Percentiles rank a stretch among this genome's conserved stretches.
Conservation (phyloP, 2,797 vertebrate genomes). For the Bryconaethiops microstoma region DNA sequence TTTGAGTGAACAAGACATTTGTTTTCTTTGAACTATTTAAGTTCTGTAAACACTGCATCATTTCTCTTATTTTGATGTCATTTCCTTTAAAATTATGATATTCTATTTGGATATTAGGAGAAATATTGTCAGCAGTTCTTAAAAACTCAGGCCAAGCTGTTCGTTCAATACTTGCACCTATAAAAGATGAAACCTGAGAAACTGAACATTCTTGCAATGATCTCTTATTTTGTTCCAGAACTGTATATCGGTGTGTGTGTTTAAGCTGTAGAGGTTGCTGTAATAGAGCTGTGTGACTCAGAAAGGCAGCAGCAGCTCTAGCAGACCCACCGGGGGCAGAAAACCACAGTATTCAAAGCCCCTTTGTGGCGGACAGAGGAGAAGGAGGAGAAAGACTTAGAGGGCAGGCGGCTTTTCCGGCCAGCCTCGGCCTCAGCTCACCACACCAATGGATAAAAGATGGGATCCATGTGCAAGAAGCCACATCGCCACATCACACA, state of each 20-base stretch:
- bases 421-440: conserved; percentile 51
- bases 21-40: too few relatives aligned
- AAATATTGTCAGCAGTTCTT: too few relatives aligned
- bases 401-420: conserved; percentile 52
- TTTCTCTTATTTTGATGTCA: too few relatives aligned
- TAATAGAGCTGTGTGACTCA: conserved; percentile 1
- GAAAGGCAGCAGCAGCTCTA: background rate
- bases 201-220: too few relatives aligned
- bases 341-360: conserved; percentile 48
- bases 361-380: conserved; percentile 51
- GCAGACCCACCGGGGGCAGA: background rate
- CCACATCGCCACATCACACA: conserved; percentile 65
- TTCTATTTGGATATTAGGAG: too few relatives aligned
- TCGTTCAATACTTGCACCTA: too few relatives aligned
- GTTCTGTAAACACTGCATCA: too few relatives aligned
- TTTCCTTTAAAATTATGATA: too few relatives aligned
- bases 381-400: conserved; percentile 26
- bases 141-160: too few relatives aligned
- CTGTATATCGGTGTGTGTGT: background rate
- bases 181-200: too few relatives aligned
- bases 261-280: background rate
- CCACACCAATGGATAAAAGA: conserved; percentile 55
- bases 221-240: too few relatives aligned
- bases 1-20: too few relatives aligned
- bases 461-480: conserved; percentile 59